Percentiles rank a stretch among this genome's conserved stretches.
phyloP scores from a whole-genome alignment of 2,888 invertebrate species.

The Hyles lineata region DNA sequence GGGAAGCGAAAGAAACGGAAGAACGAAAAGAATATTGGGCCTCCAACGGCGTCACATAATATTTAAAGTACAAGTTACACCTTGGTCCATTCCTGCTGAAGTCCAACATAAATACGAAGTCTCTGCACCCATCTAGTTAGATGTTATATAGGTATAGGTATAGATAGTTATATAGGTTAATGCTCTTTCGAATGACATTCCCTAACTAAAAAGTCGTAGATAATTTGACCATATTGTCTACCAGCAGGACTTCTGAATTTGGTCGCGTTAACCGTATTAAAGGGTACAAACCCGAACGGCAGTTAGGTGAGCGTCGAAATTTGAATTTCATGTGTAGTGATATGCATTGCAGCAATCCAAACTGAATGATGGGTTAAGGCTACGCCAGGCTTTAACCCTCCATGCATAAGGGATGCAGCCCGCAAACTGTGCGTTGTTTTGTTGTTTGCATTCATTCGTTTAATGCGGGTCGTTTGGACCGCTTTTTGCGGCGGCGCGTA shows the following conservation, averaged over 20 bases:
- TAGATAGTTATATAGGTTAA: too few relatives aligned
- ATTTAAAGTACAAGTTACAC: too few relatives aligned
- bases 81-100: too few relatives aligned
- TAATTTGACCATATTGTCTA: neutral
- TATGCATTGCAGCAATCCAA: constrained; percentile 5
- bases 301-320: constrained; percentile 5
- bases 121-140: too few relatives aligned
- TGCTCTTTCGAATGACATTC: neutral
- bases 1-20: too few relatives aligned
- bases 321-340: constrained; percentile 18
- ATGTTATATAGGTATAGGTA: too few relatives aligned
- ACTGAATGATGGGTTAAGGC: constrained; percentile 3
- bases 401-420: constrained; percentile 17
- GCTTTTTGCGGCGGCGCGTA: neutral
- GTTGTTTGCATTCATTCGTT: constrained; percentile 2
- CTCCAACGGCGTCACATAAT: too few relatives aligned
- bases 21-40: too few relatives aligned
- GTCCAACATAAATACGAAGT: too few relatives aligned
- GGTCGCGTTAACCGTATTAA: constrained; percentile 2
- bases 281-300: neutral
- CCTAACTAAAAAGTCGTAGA: neutral
- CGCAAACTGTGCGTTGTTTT: constrained; percentile 5
- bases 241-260: constrained; percentile 1
- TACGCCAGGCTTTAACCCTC: neutral
- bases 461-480: neutral